Percentiles rank a stretch among this genome's conserved stretches.
Evolutionary conservation across 2,113 vertebrate genomes (phyloP).

Genomic region (Lagopus muta): DNA sequence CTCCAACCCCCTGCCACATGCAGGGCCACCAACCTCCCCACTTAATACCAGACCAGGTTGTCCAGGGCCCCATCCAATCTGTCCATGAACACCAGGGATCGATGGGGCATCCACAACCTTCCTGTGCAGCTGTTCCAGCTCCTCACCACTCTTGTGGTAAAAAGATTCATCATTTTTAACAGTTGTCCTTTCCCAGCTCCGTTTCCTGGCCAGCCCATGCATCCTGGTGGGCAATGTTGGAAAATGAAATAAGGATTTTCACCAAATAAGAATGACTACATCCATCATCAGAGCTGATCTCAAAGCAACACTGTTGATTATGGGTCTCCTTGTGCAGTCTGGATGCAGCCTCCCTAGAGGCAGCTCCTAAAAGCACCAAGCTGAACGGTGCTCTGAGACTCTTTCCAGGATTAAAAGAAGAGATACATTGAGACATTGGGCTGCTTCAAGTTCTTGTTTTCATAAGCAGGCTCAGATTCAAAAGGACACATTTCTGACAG

Average conservation of each 20-base stretch:
- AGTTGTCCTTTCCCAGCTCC: not conserved
- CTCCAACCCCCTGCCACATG: too few species aligned
- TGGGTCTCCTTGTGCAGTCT: not conserved
- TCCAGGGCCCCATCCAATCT: too few species aligned
- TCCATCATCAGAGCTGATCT: not conserved
- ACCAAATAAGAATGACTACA: not conserved
- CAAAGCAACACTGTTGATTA: not conserved
- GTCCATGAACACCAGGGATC: too few species aligned
- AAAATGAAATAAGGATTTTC: not conserved
- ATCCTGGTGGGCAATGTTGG: not conserved
- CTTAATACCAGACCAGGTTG: too few species aligned
- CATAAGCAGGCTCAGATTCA: not conserved
- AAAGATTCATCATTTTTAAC: not conserved
- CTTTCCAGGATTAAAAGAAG: not conserved
- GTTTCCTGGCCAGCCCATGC: not conserved
- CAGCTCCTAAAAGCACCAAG: not conserved
- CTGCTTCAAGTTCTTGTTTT: not conserved
- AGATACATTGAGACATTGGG: not conserved
- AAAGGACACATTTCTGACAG: not conserved
- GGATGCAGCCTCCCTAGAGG: not conserved
- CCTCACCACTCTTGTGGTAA: too few species aligned
- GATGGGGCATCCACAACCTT: too few species aligned
- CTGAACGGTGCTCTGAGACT: not conserved
- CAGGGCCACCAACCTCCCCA: too few species aligned
- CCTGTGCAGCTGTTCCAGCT: too few species aligned